Evolutionary conservation across 2,888 invertebrate species (phyloP).

Genomic region (Unio pictorum): DNA sequence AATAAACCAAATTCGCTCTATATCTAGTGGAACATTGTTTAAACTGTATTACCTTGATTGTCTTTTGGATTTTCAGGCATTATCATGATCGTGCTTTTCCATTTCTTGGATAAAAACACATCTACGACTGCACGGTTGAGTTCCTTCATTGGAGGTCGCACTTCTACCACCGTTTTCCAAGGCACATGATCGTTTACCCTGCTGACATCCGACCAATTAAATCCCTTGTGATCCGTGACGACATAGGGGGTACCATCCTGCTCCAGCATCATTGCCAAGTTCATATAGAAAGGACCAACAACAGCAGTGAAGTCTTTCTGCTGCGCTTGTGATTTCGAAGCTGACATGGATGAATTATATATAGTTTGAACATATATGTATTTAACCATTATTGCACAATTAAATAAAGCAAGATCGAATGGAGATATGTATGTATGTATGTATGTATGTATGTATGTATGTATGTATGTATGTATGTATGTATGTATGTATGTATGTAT

Average conservation of each 20-base stretch:
- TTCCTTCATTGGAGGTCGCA: conserved; percentile 55
- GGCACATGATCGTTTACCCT: conserved; percentile 49
- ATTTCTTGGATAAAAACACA: conserved; percentile 42
- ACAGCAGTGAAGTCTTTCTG: conserved; percentile 40
- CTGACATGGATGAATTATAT: conserved; percentile 1
- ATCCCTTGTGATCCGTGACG: conserved; percentile 61
- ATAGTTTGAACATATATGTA: background rate
- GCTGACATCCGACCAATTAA: conserved; percentile 60
- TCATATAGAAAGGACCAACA: conserved; percentile 62
- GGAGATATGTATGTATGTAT: background rate
- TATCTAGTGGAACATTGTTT: too few relatives aligned
- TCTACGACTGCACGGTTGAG: conserved; percentile 61
- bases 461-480: too few relatives aligned
- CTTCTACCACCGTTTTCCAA: conserved; percentile 57
- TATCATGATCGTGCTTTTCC: conserved; percentile 57
- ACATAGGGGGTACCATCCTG: conserved; percentile 52
- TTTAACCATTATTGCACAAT: conserved; percentile 1
- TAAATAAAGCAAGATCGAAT: background rate
- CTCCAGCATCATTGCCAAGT: conserved; percentile 59
- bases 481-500: too few relatives aligned
- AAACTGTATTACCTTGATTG: conserved; percentile 47
- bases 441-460: too few relatives aligned
- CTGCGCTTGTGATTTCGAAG: background rate
- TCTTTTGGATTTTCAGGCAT: conserved; percentile 56
- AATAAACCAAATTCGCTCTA: too few relatives aligned